phyloP scores from a whole-genome alignment of 2,888 invertebrate species.

The Hemaris fuciformis region DNA sequence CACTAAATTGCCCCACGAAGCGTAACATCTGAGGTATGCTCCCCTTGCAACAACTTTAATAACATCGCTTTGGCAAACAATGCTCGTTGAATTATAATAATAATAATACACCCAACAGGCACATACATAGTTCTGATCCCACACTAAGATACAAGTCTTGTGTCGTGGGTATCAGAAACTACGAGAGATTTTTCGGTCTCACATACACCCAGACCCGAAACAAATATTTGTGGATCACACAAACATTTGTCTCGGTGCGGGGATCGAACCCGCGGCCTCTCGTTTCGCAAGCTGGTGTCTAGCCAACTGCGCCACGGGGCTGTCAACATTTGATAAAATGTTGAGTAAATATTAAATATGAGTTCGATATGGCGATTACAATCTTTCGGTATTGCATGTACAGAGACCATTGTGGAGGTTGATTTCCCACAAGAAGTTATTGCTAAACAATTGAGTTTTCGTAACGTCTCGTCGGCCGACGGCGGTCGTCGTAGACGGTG shows the following conservation, averaged over 20 bases:
- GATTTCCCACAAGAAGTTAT: conserved; percentile 36
- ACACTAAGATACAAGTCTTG: too few species aligned
- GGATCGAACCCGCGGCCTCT: too few species aligned
- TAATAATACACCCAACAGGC: too few species aligned
- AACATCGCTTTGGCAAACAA: not conserved
- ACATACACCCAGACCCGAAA: too few species aligned
- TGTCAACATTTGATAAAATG: conserved; percentile 6
- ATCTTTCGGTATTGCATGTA: conserved; percentile 26
- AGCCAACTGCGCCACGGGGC: too few species aligned
- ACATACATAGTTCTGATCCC: too few species aligned
- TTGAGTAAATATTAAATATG: conserved; percentile 4
- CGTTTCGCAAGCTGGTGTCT: too few species aligned
- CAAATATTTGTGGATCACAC: too few species aligned
- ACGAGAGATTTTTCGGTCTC: too few species aligned
- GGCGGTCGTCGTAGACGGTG: conserved; percentile 24
- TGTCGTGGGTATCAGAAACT: too few species aligned
- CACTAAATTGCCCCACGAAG: not conserved
- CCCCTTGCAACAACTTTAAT: conserved; percentile 1
- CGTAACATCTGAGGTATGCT: not conserved
- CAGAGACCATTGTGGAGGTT: conserved; percentile 26
- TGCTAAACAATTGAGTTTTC: conserved; percentile 36
- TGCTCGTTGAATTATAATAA: not conserved
- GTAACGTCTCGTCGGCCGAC: conserved; percentile 26
- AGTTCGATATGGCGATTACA: conserved; percentile 11
- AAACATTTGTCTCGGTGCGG: too few species aligned